phyloP scores from a whole-genome alignment of 1,140 invertebrate genomes.

The Ylistrum balloti region DNA sequence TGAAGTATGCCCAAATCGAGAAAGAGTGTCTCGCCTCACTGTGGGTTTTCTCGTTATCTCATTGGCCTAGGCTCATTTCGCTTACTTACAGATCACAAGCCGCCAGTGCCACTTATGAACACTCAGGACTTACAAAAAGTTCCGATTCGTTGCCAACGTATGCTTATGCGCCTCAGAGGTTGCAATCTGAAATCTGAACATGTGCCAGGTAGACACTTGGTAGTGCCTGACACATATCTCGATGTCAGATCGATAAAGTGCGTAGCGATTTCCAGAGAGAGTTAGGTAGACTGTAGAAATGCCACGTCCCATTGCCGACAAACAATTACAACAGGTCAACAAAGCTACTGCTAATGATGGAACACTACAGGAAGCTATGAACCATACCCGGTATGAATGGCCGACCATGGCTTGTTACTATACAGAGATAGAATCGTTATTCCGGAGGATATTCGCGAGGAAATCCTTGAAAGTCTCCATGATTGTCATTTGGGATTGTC shows the following conservation, averaged over 20 bases:
- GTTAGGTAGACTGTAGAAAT: not conserved
- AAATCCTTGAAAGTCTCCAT: slow-evolving; percentile 43
- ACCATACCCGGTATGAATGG: slow-evolving; percentile 34
- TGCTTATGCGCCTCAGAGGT: slow-evolving; percentile 56
- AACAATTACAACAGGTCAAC: slow-evolving; percentile 27
- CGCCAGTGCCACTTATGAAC: slow-evolving; percentile 66
- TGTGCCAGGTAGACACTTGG: slow-evolving; percentile 62
- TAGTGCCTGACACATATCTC: no score
- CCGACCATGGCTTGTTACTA: slow-evolving; percentile 46
- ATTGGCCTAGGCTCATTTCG: slow-evolving; percentile 75
- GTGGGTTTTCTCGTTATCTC: slow-evolving; percentile 80
- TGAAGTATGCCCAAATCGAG: slow-evolving; percentile 67
- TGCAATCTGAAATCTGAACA: slow-evolving; percentile 55
- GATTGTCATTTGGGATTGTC: slow-evolving; percentile 57
- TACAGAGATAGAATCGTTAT: slow-evolving; percentile 57
- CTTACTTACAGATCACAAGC: no score
- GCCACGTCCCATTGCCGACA: slow-evolving; percentile 30
- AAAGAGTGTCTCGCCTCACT: slow-evolving; percentile 60
- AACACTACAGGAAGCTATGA: slow-evolving; percentile 19
- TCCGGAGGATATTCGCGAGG: slow-evolving; percentile 43
- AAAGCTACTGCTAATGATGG: not conserved
- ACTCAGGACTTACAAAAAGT: slow-evolving; percentile 49
- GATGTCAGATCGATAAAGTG: slow-evolving; percentile 28
- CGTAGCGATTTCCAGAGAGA: not conserved
- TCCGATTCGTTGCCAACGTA: slow-evolving; percentile 59